A percentile compares a stretch with the other conserved stretches of the same genome.
Conservation (phyloP, 2,888 invertebrate genomes). For the Drosophila pseudotakahashii region DNA sequence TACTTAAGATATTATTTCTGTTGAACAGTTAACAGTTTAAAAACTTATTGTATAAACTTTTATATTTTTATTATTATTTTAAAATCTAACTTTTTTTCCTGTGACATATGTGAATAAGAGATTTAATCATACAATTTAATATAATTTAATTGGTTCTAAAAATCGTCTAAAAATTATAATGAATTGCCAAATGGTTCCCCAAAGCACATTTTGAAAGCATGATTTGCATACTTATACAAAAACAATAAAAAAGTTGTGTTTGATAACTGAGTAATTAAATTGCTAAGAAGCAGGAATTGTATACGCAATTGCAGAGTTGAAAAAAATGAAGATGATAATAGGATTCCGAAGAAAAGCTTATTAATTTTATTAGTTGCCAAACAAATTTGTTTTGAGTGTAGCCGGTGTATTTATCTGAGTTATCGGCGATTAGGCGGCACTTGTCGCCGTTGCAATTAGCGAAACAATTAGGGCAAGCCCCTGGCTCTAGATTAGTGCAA, state of each 20-base stretch:
- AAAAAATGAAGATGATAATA: not conserved
- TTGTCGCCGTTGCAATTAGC: slow-evolving; percentile 47
- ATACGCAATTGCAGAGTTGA: not conserved
- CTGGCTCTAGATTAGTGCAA: slow-evolving; percentile 15
- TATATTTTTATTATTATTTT: no score
- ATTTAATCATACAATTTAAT: no score
- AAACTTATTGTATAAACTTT: no score
- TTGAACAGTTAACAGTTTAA: no score
- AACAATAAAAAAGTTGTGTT: not conserved
- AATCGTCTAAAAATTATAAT: not conserved
- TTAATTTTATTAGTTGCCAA: not conserved
- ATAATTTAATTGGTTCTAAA: no score
- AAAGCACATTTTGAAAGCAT: not conserved
- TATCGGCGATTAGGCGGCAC: slow-evolving; percentile 48
- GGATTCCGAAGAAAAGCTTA: no score
- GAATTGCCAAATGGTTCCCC: not conserved
- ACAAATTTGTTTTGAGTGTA: slow-evolving; percentile 4
- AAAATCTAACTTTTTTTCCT: no score
- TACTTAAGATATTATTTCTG: no score
- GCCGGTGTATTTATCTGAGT: slow-evolving; percentile 27
- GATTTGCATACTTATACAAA: not conserved
- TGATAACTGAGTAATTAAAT: not conserved
- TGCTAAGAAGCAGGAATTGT: not conserved
- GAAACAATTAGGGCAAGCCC: slow-evolving; percentile 38
- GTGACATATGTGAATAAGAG: no score